phyloP scores from a whole-genome alignment of 1,140 invertebrate species.

The Temnothorax nylanderi region DNA sequence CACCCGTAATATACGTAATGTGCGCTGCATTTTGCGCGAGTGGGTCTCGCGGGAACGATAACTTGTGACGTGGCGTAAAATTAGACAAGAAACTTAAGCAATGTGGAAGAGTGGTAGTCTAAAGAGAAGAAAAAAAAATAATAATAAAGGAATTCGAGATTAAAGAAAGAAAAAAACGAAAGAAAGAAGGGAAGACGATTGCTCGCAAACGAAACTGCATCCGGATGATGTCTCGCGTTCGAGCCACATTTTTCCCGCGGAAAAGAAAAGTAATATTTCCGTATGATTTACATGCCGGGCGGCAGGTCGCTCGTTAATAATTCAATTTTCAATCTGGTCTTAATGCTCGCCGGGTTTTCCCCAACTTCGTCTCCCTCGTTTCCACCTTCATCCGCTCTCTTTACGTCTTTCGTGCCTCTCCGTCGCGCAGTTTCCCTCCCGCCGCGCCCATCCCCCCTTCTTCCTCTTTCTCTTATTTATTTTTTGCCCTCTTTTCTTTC shows the following conservation, averaged over 20 bases:
- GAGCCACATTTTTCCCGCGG: constrained; percentile 47
- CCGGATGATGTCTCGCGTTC: constrained; percentile 61
- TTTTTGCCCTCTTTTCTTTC: constrained; percentile 30
- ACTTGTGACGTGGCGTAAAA: constrained; percentile 56
- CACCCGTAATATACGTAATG: constrained; percentile 19
- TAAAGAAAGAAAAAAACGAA: neutral
- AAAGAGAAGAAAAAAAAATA: neutral
- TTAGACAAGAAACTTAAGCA: constrained; percentile 55
- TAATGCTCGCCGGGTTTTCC: constrained; percentile 69
- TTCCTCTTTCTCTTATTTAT: neutral
- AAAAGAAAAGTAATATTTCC: constrained; percentile 75
- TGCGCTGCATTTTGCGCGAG: constrained; percentile 24
- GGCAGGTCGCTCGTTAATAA: constrained; percentile 76
- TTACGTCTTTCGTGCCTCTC: constrained; percentile 49
- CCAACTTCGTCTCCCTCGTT: constrained; percentile 31
- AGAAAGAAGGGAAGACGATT: constrained; percentile 13
- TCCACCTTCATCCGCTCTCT: constrained; percentile 1
- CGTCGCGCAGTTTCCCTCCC: constrained; percentile 20
- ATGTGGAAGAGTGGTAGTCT: neutral
- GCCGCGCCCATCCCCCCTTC: neutral
- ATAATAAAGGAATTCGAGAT: constrained; percentile 29
- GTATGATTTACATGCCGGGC: constrained; percentile 78
- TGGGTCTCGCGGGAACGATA: constrained; percentile 50
- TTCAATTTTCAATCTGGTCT: constrained; percentile 80
- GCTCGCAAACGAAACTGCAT: constrained; percentile 54